Conservation (phyloP, 2,888 invertebrate genomes). For the Cecidostiba fungosa region DNA sequence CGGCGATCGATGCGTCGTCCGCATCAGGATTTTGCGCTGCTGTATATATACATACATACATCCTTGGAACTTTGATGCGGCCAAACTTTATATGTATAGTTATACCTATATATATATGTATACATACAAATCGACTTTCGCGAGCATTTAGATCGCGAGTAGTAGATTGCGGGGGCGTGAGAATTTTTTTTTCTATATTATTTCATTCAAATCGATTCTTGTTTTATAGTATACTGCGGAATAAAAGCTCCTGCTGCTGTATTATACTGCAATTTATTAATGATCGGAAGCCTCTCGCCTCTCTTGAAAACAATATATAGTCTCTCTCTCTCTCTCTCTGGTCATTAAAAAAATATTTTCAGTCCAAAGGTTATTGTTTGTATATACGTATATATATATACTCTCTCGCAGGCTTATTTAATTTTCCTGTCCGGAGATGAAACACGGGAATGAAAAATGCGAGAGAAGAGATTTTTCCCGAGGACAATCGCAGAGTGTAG, state of each 20-base stretch:
- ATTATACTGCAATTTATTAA: not conserved
- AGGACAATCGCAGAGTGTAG: slow-evolving; percentile 2
- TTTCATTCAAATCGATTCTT: not conserved
- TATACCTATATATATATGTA: too few species aligned
- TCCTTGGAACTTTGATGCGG: slow-evolving; percentile 4
- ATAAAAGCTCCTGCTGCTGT: not conserved
- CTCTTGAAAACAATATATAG: not conserved
- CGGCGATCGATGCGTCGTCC: slow-evolving; percentile 44
- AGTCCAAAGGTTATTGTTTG: not conserved
- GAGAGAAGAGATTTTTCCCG: not conserved
- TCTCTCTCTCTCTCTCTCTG: not conserved
- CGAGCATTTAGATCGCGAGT: not conserved
- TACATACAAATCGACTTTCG: not conserved
- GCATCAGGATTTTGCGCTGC: not conserved
- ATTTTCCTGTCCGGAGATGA: slow-evolving; percentile 62
- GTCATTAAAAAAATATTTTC: slow-evolving; percentile 33
- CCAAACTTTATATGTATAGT: not conserved
- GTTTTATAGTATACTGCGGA: not conserved
- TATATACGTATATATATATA: not conserved
- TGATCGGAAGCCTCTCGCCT: not conserved
- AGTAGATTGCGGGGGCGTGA: not conserved
- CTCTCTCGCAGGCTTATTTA: slow-evolving; percentile 46
- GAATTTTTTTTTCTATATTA: not conserved
- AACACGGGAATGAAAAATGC: slow-evolving; percentile 43
- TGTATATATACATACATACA: not conserved